Percentiles rank a stretch among this genome's conserved stretches.
Conservation (phyloP, 2,888 invertebrate genomes). For the Panopea generosa region DNA sequence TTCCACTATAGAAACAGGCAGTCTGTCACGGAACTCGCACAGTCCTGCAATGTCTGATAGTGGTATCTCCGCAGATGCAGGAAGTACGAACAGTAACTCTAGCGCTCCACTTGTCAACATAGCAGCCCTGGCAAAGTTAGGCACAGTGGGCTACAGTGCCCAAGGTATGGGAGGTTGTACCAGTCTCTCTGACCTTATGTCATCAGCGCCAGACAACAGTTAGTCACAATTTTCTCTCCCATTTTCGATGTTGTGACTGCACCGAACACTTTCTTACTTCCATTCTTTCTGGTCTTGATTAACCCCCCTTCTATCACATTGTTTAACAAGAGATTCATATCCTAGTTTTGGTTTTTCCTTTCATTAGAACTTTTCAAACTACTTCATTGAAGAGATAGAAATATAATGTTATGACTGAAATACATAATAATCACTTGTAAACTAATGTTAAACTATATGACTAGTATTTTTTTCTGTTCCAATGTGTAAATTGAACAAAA, state of each 20-base stretch:
- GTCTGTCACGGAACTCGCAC: conserved; percentile 82
- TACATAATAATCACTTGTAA: too few species aligned
- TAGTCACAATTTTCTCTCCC: conserved; percentile 51
- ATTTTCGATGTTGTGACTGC: conserved; percentile 51
- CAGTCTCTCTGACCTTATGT: conserved; percentile 50
- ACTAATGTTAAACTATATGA: too few species aligned
- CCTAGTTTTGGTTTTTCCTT: too few species aligned
- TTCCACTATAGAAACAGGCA: conserved; percentile 52
- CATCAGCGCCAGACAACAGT: conserved; percentile 57
- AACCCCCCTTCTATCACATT: too few species aligned
- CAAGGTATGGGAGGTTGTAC: conserved; percentile 84
- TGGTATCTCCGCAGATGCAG: conserved; percentile 84
- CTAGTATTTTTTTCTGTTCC: too few species aligned
- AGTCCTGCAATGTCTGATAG: conserved; percentile 85
- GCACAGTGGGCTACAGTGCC: conserved; percentile 87
- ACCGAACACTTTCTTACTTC: conserved; percentile 13
- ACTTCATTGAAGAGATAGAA: too few species aligned
- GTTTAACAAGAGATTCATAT: too few species aligned
- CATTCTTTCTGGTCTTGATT: neutral
- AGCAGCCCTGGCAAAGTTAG: conserved; percentile 95
- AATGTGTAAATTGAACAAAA: too few species aligned
- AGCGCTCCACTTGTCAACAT: conserved; percentile 91
- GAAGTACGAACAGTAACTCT: conserved; percentile 80
- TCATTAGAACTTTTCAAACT: too few species aligned
- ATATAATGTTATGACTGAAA: too few species aligned